Conservation (phyloP, 2,888 invertebrate genomes). For the Agonopterix heracliana region DNA sequence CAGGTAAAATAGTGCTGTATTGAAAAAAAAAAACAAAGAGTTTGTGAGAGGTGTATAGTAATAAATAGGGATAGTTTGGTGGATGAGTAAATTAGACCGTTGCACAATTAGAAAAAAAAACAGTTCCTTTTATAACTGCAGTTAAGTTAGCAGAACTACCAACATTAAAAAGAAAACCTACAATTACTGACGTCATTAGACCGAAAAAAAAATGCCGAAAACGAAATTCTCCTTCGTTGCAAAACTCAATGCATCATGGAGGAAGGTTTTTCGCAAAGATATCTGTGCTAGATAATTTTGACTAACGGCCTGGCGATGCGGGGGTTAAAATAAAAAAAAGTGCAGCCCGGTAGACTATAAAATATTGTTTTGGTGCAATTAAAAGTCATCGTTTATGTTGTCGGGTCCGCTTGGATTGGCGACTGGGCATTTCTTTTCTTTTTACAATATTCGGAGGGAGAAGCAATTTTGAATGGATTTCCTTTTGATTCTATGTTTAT, state of each 20-base stretch:
- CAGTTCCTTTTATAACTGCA: too few relatives aligned
- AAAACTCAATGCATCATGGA: constrained; percentile 54
- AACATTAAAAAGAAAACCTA: neutral
- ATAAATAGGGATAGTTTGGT: too few relatives aligned
- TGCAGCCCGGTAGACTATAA: constrained; percentile 47
- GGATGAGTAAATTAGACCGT: too few relatives aligned
- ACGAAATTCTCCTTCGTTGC: constrained; percentile 43
- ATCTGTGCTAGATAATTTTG: constrained; percentile 71
- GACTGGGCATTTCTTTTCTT: neutral
- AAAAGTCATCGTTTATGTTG: constrained; percentile 39
- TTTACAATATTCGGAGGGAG: neutral
- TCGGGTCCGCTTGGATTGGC: neutral
- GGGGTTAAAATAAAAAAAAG: constrained; percentile 43
- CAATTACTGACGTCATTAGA: constrained; percentile 17
- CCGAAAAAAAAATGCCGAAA: constrained; percentile 22
- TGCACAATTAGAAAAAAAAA: too few relatives aligned
- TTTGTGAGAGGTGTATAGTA: too few relatives aligned
- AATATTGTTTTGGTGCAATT: constrained; percentile 69
- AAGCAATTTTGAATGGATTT: too few relatives aligned
- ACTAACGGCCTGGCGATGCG: constrained; percentile 57
- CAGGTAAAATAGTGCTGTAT: too few relatives aligned
- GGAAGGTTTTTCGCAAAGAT: constrained; percentile 47
- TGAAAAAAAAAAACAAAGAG: too few relatives aligned
- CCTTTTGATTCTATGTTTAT: too few relatives aligned
- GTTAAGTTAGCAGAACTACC: neutral